Evolutionary conservation across 2,797 vertebrate species (phyloP), one percentile per base, ranked within the genome.

Genomic region (Hapalemur alaotrensis): DNA sequence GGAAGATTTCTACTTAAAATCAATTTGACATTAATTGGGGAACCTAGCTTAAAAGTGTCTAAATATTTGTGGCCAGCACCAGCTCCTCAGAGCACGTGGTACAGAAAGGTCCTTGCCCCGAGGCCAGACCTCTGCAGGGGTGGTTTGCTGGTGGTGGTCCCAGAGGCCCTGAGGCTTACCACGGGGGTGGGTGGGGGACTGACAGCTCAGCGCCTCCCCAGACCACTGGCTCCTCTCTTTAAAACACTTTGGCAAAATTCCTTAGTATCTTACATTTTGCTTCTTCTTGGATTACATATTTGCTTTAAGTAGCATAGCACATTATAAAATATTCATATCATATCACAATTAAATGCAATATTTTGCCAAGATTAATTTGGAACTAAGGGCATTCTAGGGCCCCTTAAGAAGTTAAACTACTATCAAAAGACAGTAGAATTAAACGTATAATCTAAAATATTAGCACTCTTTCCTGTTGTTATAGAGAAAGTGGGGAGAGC

Each of bases 321-420:
- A 88, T 95, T 70, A 93, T 91, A 89, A 95, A 97, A 95, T 83
- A 95, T 75, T 94, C 94, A 85, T 43, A 41, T 88, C 7, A 46
- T 70, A 52, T 94, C 54, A 96, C 52, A 95, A 67, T 82, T 80
- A 94, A 95, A 63, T 70, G 48, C 18, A 59, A 32, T 73, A 32
- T 88, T 94, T 97, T 96, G 35, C 41, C 70, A 95, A 91, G 54
- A 89, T 93, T 94, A 80, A 95, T 91, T 81, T 94, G 59, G 8
- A 96, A 79, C 41, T 54, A 83, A 93, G 87, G 81, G 7, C 38
- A 94, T 93, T 87, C 32, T 65, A 92, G 63, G 61, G n/a, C 14
- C 25, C 50, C 57, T 41, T 83, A 85, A 48, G 63, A 96, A 89
- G 41, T 86, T 91, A 93, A 95, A 8, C 23, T 76, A 17, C 32